phyloP scores from a whole-genome alignment of 2,797 vertebrate genomes.

The Macropus fuliginosus region DNA sequence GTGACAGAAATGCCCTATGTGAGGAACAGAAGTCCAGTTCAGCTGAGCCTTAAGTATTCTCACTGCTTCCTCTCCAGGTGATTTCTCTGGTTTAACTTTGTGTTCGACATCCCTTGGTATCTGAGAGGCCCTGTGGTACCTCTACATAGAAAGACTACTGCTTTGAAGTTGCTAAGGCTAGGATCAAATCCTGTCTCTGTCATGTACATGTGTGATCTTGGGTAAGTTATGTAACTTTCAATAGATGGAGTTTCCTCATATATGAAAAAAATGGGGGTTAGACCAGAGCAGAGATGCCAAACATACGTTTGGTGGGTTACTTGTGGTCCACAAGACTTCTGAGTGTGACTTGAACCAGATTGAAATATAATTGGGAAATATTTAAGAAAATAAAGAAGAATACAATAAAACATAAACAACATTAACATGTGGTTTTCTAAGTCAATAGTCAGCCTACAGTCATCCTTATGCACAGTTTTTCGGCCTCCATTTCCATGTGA shows the following conservation, averaged over 20 bases:
- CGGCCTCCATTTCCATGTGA: neutral
- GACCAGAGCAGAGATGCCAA: neutral
- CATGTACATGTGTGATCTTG: neutral
- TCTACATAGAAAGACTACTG: neutral
- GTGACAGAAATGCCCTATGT: neutral
- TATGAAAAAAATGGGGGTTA: neutral
- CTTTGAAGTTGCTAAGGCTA: neutral
- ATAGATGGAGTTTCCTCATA: neutral
- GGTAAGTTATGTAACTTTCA: neutral
- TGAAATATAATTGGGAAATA: neutral
- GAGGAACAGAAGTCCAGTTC: neutral
- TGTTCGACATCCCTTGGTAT: neutral
- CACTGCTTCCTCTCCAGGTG: neutral
- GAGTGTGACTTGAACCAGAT: neutral
- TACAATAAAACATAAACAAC: neutral
- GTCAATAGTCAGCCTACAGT: neutral
- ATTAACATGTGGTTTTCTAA: neutral
- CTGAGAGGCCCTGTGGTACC: neutral
- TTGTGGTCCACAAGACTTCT: too few relatives aligned
- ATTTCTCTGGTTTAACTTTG: neutral
- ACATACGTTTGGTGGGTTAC: neutral
- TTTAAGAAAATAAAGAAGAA: neutral
- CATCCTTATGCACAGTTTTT: neutral
- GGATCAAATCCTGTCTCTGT: neutral
- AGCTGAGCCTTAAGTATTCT: neutral